Evolutionary conservation across 2,797 vertebrate species (phyloP).

Genomic region (Rousettus madagascariensis): DNA sequence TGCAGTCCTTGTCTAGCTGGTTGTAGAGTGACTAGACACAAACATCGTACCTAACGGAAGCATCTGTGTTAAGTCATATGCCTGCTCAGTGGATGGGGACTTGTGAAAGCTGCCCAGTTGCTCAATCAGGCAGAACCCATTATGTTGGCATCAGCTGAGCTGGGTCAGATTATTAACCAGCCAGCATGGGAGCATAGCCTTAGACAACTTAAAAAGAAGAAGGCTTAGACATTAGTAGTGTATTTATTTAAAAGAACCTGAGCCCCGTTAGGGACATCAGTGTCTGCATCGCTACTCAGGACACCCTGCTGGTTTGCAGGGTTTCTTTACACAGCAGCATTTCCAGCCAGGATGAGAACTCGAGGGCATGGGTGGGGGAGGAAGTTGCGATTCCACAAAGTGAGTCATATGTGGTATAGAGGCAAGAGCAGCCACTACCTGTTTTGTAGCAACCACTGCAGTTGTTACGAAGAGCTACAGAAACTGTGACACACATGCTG

Average conservation of each 20-base stretch:
- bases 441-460: not conserved
- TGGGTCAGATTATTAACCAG: not conserved
- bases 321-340: not conserved
- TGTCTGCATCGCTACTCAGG: not conserved
- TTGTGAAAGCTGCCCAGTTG: not conserved
- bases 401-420: not conserved
- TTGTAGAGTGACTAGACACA: not conserved
- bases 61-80: not conserved
- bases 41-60: not conserved
- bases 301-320: not conserved
- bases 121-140: not conserved
- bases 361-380: not conserved
- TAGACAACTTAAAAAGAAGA: not conserved
- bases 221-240: not conserved
- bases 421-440: not conserved
- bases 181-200: not conserved
- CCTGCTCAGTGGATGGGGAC: not conserved
- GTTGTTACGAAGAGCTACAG: not conserved
- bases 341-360: not conserved
- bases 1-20: not conserved
- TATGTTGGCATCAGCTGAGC: not conserved
- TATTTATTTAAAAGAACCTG: not conserved
- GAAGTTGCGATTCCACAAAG: not conserved
- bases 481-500: not conserved
- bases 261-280: accelerated